Percentiles rank a stretch among this genome's conserved stretches.
Conservation (phyloP, 2,113 vertebrate species). For the Corydoras maculifer region DNA sequence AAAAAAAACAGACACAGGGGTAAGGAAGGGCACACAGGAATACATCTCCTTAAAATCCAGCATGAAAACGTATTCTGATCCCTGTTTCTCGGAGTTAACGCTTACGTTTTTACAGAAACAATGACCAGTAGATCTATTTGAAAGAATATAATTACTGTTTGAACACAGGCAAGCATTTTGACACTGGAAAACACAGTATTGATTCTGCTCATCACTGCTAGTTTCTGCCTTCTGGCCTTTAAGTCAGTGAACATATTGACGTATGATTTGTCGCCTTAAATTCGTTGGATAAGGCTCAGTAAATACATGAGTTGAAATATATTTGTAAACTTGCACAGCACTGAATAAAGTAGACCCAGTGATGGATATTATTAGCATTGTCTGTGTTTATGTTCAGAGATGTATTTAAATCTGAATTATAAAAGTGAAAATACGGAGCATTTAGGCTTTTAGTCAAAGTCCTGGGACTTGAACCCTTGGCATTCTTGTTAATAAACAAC, state of each 20-base stretch:
- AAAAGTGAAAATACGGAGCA: no score
- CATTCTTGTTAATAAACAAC: no score
- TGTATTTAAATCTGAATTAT: no score
- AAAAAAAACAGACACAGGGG: neutral
- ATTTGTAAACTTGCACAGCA: no score
- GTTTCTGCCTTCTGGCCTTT: conserved; percentile 38
- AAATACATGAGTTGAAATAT: no score
- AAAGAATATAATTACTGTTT: conserved; percentile 31
- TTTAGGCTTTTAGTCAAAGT: no score
- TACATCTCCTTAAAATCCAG: neutral
- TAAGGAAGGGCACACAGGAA: neutral
- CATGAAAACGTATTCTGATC: neutral
- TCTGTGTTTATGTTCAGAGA: no score
- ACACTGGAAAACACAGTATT: conserved; percentile 37
- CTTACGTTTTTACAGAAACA: conserved; percentile 8
- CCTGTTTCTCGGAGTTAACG: neutral
- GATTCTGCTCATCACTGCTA: conserved; percentile 25
- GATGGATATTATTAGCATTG: no score
- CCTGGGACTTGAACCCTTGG: no score
- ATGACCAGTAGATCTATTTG: conserved; percentile 36
- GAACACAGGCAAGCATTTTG: conserved; percentile 17
- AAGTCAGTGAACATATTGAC: conserved; percentile 14
- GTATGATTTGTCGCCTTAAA: neutral
- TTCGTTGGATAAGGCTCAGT: no score
- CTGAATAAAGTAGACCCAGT: no score